Evolutionary conservation across 2,888 invertebrate genomes (phyloP).

Genomic region (Monopis laevigella): DNA sequence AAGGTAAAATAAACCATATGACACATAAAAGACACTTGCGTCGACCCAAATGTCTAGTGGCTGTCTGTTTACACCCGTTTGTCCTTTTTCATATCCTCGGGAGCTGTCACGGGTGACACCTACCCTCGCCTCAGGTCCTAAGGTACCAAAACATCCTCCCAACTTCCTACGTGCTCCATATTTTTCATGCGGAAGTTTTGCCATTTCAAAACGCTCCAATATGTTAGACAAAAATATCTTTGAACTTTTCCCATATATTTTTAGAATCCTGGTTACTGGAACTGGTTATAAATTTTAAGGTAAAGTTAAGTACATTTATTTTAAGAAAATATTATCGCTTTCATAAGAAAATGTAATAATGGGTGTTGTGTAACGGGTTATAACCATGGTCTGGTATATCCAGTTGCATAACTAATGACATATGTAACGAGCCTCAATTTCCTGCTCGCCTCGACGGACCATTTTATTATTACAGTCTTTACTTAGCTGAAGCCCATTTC

Average conservation of each 20-base stretch:
- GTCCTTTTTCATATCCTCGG: constrained; percentile 7
- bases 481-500: constrained; percentile 6
- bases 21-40: neutral
- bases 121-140: neutral
- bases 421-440: constrained; percentile 40
- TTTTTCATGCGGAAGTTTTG: no score
- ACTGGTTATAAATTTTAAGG: no score
- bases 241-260: no score
- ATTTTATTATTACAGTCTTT: constrained; percentile 10
- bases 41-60: constrained; percentile 3
- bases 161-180: no score
- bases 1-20: neutral
- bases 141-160: neutral
- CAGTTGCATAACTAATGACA: constrained; percentile 38
- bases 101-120: constrained; percentile 8
- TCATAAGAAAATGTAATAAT: constrained; percentile 8
- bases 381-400: constrained; percentile 39
- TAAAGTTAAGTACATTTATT: no score
- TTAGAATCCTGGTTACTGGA: no score
- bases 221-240: no score
- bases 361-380: constrained; percentile 38
- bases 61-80: neutral
- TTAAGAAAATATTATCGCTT: neutral
- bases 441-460: constrained; percentile 24
- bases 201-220: no score